phyloP scores from a whole-genome alignment of 2,797 vertebrate genomes.

The Halcyon badia region DNA sequence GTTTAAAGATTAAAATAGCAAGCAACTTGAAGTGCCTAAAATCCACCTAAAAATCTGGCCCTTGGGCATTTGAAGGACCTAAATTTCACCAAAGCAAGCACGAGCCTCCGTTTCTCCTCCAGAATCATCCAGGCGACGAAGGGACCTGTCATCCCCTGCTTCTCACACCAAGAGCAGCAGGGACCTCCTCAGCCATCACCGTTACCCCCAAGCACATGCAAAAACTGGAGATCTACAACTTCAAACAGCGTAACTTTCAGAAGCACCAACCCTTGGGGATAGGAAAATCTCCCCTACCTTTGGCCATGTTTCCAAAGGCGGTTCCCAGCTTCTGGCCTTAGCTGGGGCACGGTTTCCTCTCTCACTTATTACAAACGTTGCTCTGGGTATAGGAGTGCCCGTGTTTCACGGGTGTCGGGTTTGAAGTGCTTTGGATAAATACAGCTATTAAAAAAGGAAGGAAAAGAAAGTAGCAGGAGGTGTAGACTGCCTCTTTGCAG shows the following conservation, averaged over 20 bases:
- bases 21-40: background rate
- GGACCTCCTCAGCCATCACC: background rate
- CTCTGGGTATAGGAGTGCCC: background rate
- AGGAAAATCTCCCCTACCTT: background rate
- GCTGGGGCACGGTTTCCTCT: background rate
- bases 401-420: background rate
- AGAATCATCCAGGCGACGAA: background rate
- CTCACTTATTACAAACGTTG: background rate
- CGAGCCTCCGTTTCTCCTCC: background rate
- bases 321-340: background rate
- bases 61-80: background rate
- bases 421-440: conserved; percentile 1
- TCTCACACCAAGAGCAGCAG: background rate
- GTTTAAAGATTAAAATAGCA: background rate
- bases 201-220: background rate
- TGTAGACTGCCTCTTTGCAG: background rate
- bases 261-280: background rate
- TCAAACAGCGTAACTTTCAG: background rate
- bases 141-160: background rate
- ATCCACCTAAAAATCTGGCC: background rate
- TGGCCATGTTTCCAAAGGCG: background rate
- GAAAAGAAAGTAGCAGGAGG: conserved; percentile 9
- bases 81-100: background rate
- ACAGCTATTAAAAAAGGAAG: background rate
- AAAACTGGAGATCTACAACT: background rate